Base-by-base conservation (phyloP, 2,113 vertebrate species). In the Aldabrachelys gigantea region DNA sequence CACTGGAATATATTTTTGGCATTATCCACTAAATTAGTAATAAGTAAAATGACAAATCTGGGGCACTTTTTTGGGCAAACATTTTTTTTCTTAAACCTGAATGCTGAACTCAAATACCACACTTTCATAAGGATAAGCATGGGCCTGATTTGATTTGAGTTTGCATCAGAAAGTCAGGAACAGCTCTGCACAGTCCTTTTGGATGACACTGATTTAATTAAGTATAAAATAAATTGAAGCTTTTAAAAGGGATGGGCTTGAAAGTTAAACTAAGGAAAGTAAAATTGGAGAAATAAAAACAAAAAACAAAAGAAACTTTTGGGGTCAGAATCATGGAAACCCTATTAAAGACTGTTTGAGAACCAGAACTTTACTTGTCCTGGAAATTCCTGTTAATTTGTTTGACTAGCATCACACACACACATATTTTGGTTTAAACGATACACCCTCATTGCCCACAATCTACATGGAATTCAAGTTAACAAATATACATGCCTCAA, bases 391-490 rank as follows among this genome's bases (percentile, higher is more conserved):
- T 59, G 12, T 29, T 84, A 19, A 62, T 76, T 53, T 8, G 12
- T 62, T 76, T 89, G 10, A 1, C 52, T 89, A 50, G 86, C 88
- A 80, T 57, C 89, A 29, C 27, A 62, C 25, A 44, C 91, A 87
- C 35, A 87, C 44, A 49, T 16, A 31, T 83, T 95, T 80, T 85
- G 90, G 89, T 94, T 96, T 93, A 50, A 75, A 44, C 41, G 85
- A 89, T 96, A 49, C 80, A 80, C 72, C 85, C 94, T 93, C 44
- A 41, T n/a, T 96, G 93, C 94, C 97, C 97, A 90, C 97, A 97
- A 90, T 97, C 90, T 84, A 96, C 89, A 95, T 85, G 94, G 86
- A 94, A 94, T 96, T 94, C 94, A 96, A 94, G 93, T 84, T 96
- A 94, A 97, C 92, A 96, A 96, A 96, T 56, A 91, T 25, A 90